Evolutionary conservation across 2,888 invertebrate genomes (phyloP).

Genomic region (Nomada lathburiana): DNA sequence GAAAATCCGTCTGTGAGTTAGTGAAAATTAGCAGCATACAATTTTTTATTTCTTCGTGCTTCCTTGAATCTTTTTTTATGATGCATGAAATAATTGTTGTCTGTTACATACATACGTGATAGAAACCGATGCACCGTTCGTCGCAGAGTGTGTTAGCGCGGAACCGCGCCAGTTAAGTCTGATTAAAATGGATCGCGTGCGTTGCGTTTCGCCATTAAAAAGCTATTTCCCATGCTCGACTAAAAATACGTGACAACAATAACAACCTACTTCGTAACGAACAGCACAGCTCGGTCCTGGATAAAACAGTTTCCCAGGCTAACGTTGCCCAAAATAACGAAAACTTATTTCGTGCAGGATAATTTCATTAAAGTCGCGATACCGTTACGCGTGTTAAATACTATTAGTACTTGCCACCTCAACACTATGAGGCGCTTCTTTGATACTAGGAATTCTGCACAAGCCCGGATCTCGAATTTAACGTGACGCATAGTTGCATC

Average conservation of each 20-base stretch:
- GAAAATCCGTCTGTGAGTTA: too few species aligned
- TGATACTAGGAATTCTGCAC: too few species aligned
- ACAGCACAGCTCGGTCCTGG: too few species aligned
- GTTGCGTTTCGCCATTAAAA: constrained; percentile 30
- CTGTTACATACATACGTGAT: not conserved
- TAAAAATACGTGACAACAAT: constrained; percentile 37
- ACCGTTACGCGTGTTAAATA: too few species aligned
- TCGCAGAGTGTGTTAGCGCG: not conserved
- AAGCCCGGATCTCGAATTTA: too few species aligned
- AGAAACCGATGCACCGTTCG: not conserved
- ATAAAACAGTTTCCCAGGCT: not conserved
- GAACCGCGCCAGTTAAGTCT: not conserved
- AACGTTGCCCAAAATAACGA: constrained; percentile 7
- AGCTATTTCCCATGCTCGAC: constrained; percentile 24
- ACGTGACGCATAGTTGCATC: not conserved
- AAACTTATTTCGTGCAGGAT: constrained; percentile 2
- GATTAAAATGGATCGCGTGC: constrained; percentile 32
- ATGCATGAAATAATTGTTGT: too few species aligned
- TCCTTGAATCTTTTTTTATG: too few species aligned
- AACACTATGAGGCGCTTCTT: too few species aligned
- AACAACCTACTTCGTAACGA: not conserved
- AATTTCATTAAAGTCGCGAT: constrained; percentile 3
- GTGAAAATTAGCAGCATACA: too few species aligned
- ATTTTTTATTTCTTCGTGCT: too few species aligned
- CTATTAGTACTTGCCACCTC: too few species aligned